Evolutionary conservation across 2,113 vertebrate genomes (phyloP).

Genomic region (Chlamydotis undulata): DNA sequence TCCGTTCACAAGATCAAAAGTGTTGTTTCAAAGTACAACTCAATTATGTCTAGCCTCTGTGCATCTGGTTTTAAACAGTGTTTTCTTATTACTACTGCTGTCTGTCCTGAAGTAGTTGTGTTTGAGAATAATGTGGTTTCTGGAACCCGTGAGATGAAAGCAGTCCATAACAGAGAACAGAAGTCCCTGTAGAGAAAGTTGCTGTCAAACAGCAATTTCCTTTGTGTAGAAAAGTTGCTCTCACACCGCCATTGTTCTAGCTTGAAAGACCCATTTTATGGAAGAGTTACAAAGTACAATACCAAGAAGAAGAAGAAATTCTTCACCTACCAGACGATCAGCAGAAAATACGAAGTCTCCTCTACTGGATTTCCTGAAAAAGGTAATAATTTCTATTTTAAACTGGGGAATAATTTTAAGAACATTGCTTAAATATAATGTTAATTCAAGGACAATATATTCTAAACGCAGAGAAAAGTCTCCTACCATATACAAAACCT

Average conservation of each 20-base stretch:
- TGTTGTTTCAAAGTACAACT: neutral
- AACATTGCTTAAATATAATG: neutral
- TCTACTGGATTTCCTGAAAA: constrained; percentile 92
- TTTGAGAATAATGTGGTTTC: neutral
- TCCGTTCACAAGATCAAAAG: constrained; percentile 7
- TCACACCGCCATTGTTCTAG: neutral
- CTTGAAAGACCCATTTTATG: neutral
- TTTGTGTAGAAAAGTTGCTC: neutral
- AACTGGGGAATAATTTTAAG: neutral
- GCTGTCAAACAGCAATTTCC: neutral
- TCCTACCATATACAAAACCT: neutral
- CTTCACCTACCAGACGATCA: constrained; percentile 90
- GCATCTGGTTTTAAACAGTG: neutral
- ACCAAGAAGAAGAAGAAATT: constrained; percentile 35
- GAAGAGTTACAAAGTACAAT: neutral
- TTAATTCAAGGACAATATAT: neutral
- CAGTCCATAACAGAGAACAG: neutral
- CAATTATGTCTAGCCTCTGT: neutral
- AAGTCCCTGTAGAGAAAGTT: neutral
- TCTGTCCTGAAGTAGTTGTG: neutral
- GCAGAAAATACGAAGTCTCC: constrained; percentile 98
- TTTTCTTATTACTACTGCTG: neutral
- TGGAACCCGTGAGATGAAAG: neutral
- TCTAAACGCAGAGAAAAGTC: neutral
- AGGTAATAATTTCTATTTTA: neutral